A percentile compares a stretch with the other conserved stretches of the same genome.
Conservation (phyloP, 2,888 invertebrate genomes). For the Malacosoma neustria region DNA sequence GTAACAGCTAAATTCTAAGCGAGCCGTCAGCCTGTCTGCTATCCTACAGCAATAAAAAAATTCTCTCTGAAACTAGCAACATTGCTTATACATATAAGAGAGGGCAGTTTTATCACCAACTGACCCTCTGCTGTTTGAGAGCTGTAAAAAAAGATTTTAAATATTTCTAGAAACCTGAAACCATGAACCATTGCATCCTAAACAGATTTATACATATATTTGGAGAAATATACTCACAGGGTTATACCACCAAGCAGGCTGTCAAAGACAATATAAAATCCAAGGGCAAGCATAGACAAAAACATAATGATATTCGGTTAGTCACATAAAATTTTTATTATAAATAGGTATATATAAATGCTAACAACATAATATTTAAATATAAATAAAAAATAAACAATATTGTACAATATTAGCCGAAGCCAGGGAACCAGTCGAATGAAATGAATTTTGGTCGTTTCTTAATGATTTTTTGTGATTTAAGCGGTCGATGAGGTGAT, state of each 20-base stretch:
- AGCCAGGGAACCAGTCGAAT: conserved; percentile 29
- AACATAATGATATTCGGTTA: conserved; percentile 16
- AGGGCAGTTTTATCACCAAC: no score
- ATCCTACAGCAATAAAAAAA: no score
- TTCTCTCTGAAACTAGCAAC: no score
- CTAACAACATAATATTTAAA: conserved; percentile 2
- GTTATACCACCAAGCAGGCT: conserved; percentile 96
- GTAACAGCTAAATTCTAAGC: no score
- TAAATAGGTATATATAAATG: conserved; percentile 10
- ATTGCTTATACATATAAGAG: no score
- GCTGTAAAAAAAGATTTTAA: not conserved
- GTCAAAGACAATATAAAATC: conserved; percentile 32
- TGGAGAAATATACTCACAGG: conserved; percentile 81
- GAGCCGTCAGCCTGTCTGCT: no score
- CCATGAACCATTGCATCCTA: not conserved
- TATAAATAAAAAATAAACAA: not conserved
- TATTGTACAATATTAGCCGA: conserved; percentile 8
- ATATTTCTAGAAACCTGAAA: not conserved
- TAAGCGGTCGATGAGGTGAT: conserved; percentile 22
- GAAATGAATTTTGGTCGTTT: conserved; percentile 27
- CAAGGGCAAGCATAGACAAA: conserved; percentile 42
- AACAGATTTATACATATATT: not conserved
- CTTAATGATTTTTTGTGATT: conserved; percentile 28
- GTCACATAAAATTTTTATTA: conserved; percentile 19
- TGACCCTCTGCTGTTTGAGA: not conserved